A percentile compares a stretch with the other conserved stretches of the same genome.
phyloP scores from a whole-genome alignment of 2,888 invertebrate species.

The Chironomus riparius region DNA sequence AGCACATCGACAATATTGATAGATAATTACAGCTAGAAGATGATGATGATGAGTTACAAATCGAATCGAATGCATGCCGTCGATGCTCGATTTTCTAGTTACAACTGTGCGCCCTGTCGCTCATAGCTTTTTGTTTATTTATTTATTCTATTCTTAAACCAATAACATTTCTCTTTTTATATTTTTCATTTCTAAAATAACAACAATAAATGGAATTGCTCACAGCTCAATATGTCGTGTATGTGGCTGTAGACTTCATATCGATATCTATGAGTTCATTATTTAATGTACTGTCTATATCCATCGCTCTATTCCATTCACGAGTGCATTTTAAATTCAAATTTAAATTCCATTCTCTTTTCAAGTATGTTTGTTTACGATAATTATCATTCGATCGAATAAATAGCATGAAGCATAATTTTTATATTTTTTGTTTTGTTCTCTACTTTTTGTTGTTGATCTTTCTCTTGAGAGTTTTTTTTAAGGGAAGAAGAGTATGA shows the following conservation, averaged over 20 bases:
- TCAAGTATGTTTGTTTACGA: neutral
- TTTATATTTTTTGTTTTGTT: neutral
- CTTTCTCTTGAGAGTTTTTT: neutral
- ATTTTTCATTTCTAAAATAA: neutral
- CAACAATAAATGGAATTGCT: neutral
- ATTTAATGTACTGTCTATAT: neutral
- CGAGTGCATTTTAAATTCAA: neutral
- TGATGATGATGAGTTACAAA: slow-evolving; percentile 14
- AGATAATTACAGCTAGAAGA: slow-evolving; percentile 7
- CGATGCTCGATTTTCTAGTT: neutral
- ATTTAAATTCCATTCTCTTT: neutral
- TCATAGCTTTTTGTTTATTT: slow-evolving; percentile 16
- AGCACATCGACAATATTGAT: slow-evolving; percentile 16
- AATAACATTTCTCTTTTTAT: neutral
- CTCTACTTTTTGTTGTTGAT: neutral
- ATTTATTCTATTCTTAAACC: slow-evolving; percentile 2
- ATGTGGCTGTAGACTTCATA: too few species aligned
- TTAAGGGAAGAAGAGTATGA: too few species aligned
- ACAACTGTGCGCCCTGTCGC: neutral
- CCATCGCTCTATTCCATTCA: neutral
- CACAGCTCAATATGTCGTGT: too few species aligned
- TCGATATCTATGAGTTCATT: neutral
- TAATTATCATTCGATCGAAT: neutral
- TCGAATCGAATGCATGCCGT: slow-evolving; percentile 4
- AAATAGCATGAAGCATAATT: neutral